phyloP scores from a whole-genome alignment of 2,113 vertebrate genomes.

The Macroglossus sobrinus region DNA sequence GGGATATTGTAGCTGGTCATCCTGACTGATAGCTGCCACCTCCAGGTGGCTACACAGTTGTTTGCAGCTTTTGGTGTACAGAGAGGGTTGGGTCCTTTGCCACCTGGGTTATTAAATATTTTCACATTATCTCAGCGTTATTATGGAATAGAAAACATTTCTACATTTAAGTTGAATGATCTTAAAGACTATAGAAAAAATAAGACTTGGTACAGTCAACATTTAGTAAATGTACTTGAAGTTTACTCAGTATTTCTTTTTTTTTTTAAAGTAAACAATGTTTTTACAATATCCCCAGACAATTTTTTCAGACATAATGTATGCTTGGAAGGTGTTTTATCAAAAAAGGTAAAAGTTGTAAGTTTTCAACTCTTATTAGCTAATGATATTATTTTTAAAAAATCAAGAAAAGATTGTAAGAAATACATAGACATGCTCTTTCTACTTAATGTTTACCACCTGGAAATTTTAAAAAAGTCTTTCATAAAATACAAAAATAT shows the following conservation, averaged over 20 bases:
- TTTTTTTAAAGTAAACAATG: conserved; percentile 19
- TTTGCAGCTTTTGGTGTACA: background rate
- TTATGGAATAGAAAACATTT: conserved; percentile 63
- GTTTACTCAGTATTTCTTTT: background rate
- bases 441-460: background rate
- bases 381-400: conserved; percentile 20
- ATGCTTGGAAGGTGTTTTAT: background rate
- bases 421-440: background rate
- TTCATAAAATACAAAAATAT: background rate
- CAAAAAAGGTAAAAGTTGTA: background rate
- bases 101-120: background rate
- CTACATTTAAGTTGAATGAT: background rate
- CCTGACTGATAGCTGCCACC: background rate
- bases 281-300: conserved; percentile 46
- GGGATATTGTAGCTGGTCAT: conserved; percentile 43
- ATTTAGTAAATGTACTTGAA: conserved; percentile 65
- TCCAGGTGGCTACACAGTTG: background rate
- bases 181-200: background rate
- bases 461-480: background rate
- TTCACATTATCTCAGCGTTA: background rate
- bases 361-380: conserved; percentile 38
- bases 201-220: background rate
- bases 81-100: background rate
- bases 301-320: background rate
- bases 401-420: background rate